Evolutionary conservation across 2,888 invertebrate species (phyloP), one percentile per base, ranked within the genome.

Genomic region (Cantharis nigra): DNA sequence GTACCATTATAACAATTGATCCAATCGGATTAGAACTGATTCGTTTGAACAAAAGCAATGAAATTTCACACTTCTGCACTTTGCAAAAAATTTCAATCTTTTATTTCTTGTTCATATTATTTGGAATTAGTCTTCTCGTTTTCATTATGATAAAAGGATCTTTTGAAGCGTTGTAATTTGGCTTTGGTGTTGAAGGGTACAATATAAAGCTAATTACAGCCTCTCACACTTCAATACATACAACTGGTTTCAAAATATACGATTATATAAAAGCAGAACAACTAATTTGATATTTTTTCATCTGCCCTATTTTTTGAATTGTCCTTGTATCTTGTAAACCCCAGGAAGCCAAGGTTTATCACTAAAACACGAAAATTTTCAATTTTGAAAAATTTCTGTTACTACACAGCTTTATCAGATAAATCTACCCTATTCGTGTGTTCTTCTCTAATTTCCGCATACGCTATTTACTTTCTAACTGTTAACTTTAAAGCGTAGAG

Each of bases 111-210:
- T 64, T 20, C 16, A 23, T 23, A 62, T 71, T 49, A 71, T 62
- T 62, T 33, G 33, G 63, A 71, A 62, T 71, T 16, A 26, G 23
- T 23, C 65, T 67, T 71, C 71, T 71, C 76, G 72, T 72, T 72
- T 76, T 69, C 72, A 71, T 67, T 73, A 72, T 70, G 70, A 14
- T 73, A 70, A 76, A 76, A 77, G 74, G 74, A 67, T 30, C 63
- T 67, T 71, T 23, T 65, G 77, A 77, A 71, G 77, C 77, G 73
- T 71, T 63, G 63, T 77, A 77, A 77, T 77, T 74, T 71, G 71
- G 23, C 70, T 73, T 69, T 73, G 33, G 77, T 73, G 71, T 71
- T 71, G 71, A 67, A 77, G 71, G 64, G 76, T 71, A 77, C 73
- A 74, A 74, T 74, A 49, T 74, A 73, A 67, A 49, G 74, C 74